Conservation (phyloP, 2,797 vertebrate species). For the Phataginus tetradactyla region DNA sequence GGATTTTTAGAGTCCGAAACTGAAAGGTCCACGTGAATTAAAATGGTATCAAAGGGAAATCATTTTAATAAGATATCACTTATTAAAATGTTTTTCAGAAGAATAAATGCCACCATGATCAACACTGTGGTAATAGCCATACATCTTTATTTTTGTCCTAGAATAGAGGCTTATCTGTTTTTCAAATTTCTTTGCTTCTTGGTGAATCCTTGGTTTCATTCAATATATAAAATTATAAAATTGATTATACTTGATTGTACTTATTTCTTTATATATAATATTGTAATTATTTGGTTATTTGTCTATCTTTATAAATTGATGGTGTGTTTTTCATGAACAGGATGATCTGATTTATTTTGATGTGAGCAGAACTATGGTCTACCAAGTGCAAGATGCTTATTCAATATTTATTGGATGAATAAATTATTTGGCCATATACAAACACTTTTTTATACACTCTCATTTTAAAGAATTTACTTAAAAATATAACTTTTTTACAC, state of each 20-base stretch:
- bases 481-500: not conserved
- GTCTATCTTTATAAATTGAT: not conserved
- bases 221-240: not conserved
- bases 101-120: not conserved
- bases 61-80: not conserved
- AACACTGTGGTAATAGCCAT: not conserved
- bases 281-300: not conserved
- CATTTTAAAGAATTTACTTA: not conserved
- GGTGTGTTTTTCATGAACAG: not conserved
- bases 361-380: not conserved
- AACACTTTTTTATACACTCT: not conserved
- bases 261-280: not conserved
- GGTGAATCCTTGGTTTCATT: not conserved
- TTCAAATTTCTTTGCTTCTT: not conserved
- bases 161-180: not conserved
- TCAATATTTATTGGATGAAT: not conserved
- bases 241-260: not conserved
- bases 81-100: constrained; percentile 10
- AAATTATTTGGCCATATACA: not conserved
- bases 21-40: not conserved
- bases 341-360: not conserved
- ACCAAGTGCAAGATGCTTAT: not conserved
- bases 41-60: not conserved
- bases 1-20: not conserved
- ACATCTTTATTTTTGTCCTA: not conserved